Base-by-base conservation (phyloP, 2,113 vertebrate species). In the Prionailurus bengalensis region DNA sequence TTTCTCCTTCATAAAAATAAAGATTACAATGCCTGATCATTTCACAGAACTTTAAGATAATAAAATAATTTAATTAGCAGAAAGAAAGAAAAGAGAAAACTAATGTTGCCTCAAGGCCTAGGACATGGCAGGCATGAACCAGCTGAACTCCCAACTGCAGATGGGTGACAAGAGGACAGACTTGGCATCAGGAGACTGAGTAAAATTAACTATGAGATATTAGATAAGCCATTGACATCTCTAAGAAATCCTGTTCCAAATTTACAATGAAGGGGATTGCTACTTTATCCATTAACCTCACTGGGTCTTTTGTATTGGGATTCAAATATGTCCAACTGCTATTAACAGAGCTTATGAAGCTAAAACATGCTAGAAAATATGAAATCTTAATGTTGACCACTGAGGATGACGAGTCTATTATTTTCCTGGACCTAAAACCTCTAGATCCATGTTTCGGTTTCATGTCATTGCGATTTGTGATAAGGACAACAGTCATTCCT, bases 311-410 rank as follows among this genome's bases (percentile, higher is more conserved):
- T 73, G 55, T 39, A 80, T 33, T 33, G 10, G 51, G 55, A 65
- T 21, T 85, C 48, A 93, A 71, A 85, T 42, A 84, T 14, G 7
- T 73, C 31, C 31, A 65, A 1, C 12, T 89, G 45, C n/a, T 36
- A 78, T 39, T 74, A 91, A 66, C 5, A 68, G 58, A 85, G 4
- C 23, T 93, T 66, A 68, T 51, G 8, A 53, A 70, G 45, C 89
- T 95, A 91, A 87, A 89, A 90, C 65, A 19, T 71, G 2, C 55
- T 81, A 85, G 29, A 14, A 86, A 68, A 82, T 91, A 81, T 61
- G 39, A 74, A 66, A 48, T 36, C 61, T 3, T 78, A 3, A 7
- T 80, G 4, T 29, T 89, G n/a, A 19, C 4, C 51, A 93, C 17
- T 11, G 78, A 89, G 7, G 31, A 27, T 25, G 27, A 83, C n/a